phyloP scores from a whole-genome alignment of 1,140 invertebrate genomes.

The Aphidius gifuensis region DNA sequence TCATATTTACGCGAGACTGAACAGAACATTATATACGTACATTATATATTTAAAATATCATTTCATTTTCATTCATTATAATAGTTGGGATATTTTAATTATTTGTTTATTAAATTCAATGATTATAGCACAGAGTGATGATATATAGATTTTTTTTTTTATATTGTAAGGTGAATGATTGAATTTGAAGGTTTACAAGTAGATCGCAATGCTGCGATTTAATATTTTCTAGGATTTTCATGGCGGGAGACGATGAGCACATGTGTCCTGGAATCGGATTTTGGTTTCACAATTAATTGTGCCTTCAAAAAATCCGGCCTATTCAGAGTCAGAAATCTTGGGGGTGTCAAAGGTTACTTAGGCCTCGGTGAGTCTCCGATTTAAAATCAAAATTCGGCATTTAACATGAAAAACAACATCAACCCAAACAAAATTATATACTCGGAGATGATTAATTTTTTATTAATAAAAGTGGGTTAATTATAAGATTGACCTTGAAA shows the following conservation, averaged over 20 bases:
- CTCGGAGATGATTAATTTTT: no score
- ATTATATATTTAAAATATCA: background rate
- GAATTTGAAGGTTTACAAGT: conserved; percentile 1
- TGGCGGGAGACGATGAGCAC: conserved; percentile 59
- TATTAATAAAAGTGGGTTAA: no score
- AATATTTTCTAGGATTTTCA: conserved; percentile 51
- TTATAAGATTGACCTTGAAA: no score
- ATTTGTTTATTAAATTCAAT: background rate
- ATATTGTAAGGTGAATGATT: no score
- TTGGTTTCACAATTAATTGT: conserved; percentile 83
- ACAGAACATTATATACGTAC: background rate
- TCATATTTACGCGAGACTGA: no score
- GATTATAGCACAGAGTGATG: conserved; percentile 42
- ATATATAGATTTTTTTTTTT: no score
- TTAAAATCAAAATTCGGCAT: background rate
- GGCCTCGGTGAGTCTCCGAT: conserved; percentile 70
- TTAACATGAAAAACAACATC: background rate
- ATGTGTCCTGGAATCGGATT: conserved; percentile 83
- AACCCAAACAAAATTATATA: no score
- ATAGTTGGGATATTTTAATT: background rate
- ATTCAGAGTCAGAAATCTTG: conserved; percentile 83
- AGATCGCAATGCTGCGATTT: conserved; percentile 32
- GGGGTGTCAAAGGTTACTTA: conserved; percentile 82
- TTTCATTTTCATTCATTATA: conserved; percentile 3
- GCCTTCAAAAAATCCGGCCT: conserved; percentile 86